phyloP scores from a whole-genome alignment of 2,888 invertebrate genomes.

The Chydorus sphaericus region DNA sequence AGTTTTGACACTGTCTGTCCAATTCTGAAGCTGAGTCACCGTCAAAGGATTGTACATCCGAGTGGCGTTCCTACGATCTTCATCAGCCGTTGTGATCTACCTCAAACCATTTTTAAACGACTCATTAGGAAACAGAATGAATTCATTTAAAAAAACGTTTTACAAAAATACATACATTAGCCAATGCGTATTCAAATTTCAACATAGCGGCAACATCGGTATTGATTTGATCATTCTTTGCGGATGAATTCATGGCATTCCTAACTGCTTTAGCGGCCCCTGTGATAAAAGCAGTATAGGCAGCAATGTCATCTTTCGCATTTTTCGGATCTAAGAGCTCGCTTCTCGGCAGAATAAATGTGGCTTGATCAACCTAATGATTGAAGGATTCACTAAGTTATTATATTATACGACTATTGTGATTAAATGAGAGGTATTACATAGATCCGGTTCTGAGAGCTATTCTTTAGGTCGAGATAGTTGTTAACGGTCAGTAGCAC shows the following conservation, averaged over 20 bases:
- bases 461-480: no score
- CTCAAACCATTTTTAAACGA: not conserved
- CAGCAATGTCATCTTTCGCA: constrained; percentile 23
- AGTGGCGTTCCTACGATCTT: constrained; percentile 23
- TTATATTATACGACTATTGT: no score
- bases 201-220: constrained; percentile 51
- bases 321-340: constrained; percentile 20
- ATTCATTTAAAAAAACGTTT: not conserved
- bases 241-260: constrained; percentile 15
- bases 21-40: constrained; percentile 23
- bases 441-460: no score
- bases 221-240: not conserved
- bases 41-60: constrained; percentile 27
- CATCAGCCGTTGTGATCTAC: constrained; percentile 20
- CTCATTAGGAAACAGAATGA: not conserved
- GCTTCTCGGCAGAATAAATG: constrained; percentile 23
- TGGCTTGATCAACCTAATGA: constrained; percentile 27
- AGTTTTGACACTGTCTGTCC: constrained; percentile 22
- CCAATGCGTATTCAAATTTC: constrained; percentile 60
- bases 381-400: no score
- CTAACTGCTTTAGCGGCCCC: constrained; percentile 21
- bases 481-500: no score
- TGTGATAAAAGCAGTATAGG: constrained; percentile 21
- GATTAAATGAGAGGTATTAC: no score
- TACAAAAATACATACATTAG: constrained; percentile 32